phyloP scores from a whole-genome alignment of 2,888 invertebrate genomes.

The Bugulina stolonifera region DNA sequence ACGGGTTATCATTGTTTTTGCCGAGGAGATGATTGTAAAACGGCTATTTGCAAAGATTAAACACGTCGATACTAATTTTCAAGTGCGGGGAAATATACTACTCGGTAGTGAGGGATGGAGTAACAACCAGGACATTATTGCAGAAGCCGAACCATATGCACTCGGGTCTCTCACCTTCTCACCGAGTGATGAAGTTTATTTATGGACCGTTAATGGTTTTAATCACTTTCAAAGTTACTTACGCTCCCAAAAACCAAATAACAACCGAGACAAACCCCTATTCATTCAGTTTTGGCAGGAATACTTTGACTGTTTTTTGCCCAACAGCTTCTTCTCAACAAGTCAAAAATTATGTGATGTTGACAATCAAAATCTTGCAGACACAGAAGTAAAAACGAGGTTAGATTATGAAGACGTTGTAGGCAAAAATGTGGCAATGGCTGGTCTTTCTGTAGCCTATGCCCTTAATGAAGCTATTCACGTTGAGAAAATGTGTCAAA shows the following conservation, averaged over 20 bases:
- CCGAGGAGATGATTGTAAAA: not conserved
- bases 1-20: too few species aligned
- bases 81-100: conserved; percentile 21
- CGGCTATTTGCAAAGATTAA: not conserved
- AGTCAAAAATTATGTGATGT: too few species aligned
- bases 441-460: conserved; percentile 14
- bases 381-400: too few species aligned
- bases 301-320: conserved; percentile 28
- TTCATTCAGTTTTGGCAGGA: conserved; percentile 30
- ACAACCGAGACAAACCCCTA: conserved; percentile 28
- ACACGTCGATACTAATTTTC: not conserved
- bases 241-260: too few species aligned
- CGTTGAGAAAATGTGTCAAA: not conserved
- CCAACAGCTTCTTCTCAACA: too few species aligned
- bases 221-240: too few species aligned
- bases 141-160: too few species aligned
- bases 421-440: not conserved
- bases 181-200: too few species aligned
- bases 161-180: too few species aligned
- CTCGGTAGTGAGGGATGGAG: conserved; percentile 28
- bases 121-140: too few species aligned
- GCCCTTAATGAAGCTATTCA: not conserved
- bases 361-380: too few species aligned
- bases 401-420: not conserved
- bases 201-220: too few species aligned